Evolutionary conservation across 2,113 vertebrate species (phyloP).

Genomic region (Odontophorus gujanensis): DNA sequence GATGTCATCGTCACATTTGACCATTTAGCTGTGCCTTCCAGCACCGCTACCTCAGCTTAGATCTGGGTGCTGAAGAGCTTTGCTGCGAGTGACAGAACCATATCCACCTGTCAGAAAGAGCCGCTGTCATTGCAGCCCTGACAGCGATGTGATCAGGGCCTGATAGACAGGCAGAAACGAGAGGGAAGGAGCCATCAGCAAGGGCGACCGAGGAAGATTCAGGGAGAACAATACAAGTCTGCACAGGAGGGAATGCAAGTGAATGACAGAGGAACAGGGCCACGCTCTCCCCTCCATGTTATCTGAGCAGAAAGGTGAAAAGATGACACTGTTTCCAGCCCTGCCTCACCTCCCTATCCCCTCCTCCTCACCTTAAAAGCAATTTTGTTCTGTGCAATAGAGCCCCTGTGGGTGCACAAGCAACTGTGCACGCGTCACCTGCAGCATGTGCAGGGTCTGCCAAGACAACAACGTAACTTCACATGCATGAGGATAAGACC

Average conservation of each 20-base stretch:
- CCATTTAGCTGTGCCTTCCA: not conserved
- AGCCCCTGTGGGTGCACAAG: accelerated
- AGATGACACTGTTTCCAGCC: not conserved
- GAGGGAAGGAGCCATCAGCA: not conserved
- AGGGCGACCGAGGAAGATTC: not conserved
- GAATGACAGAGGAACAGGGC: not conserved
- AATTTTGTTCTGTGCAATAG: not conserved
- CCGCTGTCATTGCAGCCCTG: slow-evolving; percentile 8
- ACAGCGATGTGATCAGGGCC: slow-evolving; percentile 50
- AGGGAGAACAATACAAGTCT: not conserved
- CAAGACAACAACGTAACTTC: not conserved
- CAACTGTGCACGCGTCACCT: accelerated
- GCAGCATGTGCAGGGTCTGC: not conserved
- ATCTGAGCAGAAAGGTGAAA: not conserved
- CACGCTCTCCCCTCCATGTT: not conserved
- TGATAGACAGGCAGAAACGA: slow-evolving; percentile 32
- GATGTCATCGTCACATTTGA: not conserved
- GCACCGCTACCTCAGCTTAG: not conserved
- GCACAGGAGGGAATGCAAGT: accelerated
- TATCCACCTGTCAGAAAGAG: slow-evolving; percentile 24
- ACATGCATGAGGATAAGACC: not conserved
- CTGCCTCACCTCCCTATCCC: not conserved
- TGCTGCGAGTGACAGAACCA: slow-evolving; percentile 23
- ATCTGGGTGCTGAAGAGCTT: slow-evolving; percentile 44
- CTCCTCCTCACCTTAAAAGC: not conserved